Evolutionary conservation across 2,797 vertebrate genomes (phyloP).

Genomic region (Notolepis coatsorum): DNA sequence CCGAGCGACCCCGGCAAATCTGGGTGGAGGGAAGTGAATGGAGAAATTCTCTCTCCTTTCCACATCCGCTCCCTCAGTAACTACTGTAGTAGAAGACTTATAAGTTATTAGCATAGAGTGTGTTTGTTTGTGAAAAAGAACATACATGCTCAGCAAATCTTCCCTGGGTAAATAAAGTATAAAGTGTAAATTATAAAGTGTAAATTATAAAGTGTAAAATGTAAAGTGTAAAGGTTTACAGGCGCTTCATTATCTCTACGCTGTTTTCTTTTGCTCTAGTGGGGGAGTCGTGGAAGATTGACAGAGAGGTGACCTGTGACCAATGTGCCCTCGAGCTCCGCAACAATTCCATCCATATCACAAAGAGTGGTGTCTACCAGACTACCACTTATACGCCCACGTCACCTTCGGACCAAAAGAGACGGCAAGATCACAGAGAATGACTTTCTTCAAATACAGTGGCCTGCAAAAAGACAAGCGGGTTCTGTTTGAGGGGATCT

Average conservation of each 20-base stretch:
- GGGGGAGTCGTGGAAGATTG: fast-evolving
- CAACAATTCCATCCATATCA: constrained; percentile 34
- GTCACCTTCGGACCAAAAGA: constrained; percentile 50
- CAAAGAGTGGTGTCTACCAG: constrained; percentile 25
- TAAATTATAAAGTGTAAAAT: no score
- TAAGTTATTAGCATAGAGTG: no score
- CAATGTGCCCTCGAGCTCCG: constrained; percentile 24
- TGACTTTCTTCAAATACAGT: constrained; percentile 48
- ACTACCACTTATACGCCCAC: constrained; percentile 66
- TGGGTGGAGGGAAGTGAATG: no score
- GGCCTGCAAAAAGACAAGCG: fast-evolving
- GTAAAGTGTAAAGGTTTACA: no score
- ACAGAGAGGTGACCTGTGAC: fast-evolving
- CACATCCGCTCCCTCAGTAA: no score
- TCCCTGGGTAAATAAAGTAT: no score
- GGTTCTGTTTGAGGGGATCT: constrained; percentile 27
- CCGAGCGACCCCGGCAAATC: no score
- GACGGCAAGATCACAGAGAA: neutral
- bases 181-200: no score
- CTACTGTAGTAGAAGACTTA: no score
- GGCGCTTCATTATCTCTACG: neutral
- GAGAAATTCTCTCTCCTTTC: no score
- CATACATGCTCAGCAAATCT: no score
- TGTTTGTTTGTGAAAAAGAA: no score
- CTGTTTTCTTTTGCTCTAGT: neutral